These are phyloP conservation scores for Eriocheir sinensis DNA, from an alignment of 1,140 invertebrate genomes.

Conservation along the genomic window DNA sequence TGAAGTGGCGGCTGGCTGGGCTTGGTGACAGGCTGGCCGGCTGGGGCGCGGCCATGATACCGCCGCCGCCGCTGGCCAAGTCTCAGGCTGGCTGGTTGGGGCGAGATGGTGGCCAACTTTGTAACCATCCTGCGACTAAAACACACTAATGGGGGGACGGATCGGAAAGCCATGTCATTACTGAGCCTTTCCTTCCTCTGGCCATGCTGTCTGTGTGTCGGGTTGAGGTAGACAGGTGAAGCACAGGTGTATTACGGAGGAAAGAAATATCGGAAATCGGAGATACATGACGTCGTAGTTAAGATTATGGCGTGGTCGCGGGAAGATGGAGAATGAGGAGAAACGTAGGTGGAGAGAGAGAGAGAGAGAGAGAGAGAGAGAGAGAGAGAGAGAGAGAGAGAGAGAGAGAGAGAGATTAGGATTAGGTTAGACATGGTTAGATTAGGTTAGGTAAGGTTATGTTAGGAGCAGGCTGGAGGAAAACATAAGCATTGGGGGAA, in stretches of 20 bases:
- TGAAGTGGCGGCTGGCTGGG: background rate
- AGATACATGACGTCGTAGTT: background rate
- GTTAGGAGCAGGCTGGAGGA: too few relatives aligned
- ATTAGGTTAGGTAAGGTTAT: too few relatives aligned
- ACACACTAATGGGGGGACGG: too few relatives aligned
- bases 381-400: background rate
- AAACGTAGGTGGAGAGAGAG: background rate
- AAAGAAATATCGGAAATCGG: too few relatives aligned
- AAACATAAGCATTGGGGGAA: too few relatives aligned
- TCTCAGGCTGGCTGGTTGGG: background rate
- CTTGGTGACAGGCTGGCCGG: background rate
- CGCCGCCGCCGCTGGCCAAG: background rate
- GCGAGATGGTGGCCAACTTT: background rate
- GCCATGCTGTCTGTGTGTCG: too few relatives aligned
- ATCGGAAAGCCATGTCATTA: too few relatives aligned
- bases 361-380: too few relatives aligned
- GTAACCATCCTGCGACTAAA: background rate
- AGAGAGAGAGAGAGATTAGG: constrained; percentile 5
- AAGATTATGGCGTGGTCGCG: background rate
- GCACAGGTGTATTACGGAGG: too few relatives aligned
- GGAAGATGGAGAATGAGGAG: background rate
- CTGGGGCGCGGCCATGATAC: constrained; percentile 57
- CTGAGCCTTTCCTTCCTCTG: too few relatives aligned
- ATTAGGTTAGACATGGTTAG: too few relatives aligned
- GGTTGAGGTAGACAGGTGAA: too few relatives aligned